Conservation (phyloP, 2,888 invertebrate genomes). For the Scaptomyza flava region DNA sequence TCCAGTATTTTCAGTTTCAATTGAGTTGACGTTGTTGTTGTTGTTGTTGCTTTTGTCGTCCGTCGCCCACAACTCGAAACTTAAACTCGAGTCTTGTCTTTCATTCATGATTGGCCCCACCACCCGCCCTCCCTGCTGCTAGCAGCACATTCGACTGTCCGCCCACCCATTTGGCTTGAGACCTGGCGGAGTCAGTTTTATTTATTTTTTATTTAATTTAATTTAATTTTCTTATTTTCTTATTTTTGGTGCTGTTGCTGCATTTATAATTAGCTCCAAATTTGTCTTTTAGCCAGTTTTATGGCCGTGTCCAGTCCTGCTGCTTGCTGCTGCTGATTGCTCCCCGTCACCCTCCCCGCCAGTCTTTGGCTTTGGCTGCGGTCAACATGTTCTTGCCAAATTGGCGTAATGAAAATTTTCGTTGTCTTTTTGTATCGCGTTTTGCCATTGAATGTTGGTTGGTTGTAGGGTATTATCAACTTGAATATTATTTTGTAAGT, state of each 20-base stretch:
- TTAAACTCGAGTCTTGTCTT: constrained; percentile 28
- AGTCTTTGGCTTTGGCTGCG: constrained; percentile 14
- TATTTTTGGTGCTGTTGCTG: constrained; percentile 55
- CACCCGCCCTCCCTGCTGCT: no score
- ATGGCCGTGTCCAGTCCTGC: constrained; percentile 62
- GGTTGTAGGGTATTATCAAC: not conserved
- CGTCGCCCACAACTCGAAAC: constrained; percentile 41
- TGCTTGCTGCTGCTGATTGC: not conserved
- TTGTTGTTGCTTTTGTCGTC: constrained; percentile 8
- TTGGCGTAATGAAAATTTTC: constrained; percentile 51
- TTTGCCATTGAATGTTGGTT: not conserved
- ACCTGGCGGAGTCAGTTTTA: constrained; percentile 29
- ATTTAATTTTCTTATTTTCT: constrained; percentile 3
- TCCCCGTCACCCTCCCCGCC: no score
- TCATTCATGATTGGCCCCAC: constrained; percentile 56
- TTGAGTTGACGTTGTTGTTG: not conserved
- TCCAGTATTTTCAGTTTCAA: not conserved
- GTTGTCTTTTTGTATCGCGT: constrained; percentile 32
- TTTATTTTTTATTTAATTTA: not conserved
- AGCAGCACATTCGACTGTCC: constrained; percentile 41
- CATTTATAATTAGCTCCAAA: constrained; percentile 77
- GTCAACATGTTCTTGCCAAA: constrained; percentile 58
- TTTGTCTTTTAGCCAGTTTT: constrained; percentile 70
- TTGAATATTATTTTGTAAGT: not conserved
- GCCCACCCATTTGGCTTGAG: constrained; percentile 50